Evolutionary conservation across 2,888 invertebrate species (phyloP).

Genomic region (Orchestes rusci): DNA sequence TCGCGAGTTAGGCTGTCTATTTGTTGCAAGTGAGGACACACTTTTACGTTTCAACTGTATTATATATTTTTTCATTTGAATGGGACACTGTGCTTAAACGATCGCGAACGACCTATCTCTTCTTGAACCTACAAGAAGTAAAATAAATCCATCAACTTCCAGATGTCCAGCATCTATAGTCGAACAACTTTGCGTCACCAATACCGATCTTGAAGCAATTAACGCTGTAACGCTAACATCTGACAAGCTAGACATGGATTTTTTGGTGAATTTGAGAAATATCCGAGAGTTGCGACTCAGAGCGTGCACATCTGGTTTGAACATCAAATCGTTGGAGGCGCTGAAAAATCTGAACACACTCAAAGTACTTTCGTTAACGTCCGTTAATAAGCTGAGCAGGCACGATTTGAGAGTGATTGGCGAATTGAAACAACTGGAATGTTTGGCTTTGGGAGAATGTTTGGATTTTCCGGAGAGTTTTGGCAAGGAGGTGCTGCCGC

Average conservation of each 20-base stretch:
- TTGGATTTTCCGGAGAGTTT: conserved; percentile 62
- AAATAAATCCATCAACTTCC: conserved; percentile 37
- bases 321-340: conserved; percentile 54
- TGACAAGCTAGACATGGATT: conserved; percentile 56
- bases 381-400: conserved; percentile 48
- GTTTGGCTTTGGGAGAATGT: conserved; percentile 78
- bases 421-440: conserved; percentile 57
- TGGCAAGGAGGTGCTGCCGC: conserved; percentile 54
- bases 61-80: too few species aligned
- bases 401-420: conserved; percentile 47
- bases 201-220: conserved; percentile 58
- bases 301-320: conserved; percentile 59
- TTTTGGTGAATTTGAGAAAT: conserved; percentile 52
- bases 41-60: too few species aligned
- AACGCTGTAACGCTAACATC: conserved; percentile 69
- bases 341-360: conserved; percentile 57
- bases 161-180: conserved; percentile 66
- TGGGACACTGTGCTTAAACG: too few species aligned
- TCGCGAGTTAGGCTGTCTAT: too few species aligned
- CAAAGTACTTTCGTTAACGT: conserved; percentile 59
- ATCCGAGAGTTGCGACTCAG: conserved; percentile 70
- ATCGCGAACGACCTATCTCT: too few species aligned
- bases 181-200: conserved; percentile 57
- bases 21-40: too few species aligned
- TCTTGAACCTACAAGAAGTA: too few species aligned